Evolutionary conservation across 2,888 invertebrate species (phyloP).

Genomic region (Kryphioiulus occultus): DNA sequence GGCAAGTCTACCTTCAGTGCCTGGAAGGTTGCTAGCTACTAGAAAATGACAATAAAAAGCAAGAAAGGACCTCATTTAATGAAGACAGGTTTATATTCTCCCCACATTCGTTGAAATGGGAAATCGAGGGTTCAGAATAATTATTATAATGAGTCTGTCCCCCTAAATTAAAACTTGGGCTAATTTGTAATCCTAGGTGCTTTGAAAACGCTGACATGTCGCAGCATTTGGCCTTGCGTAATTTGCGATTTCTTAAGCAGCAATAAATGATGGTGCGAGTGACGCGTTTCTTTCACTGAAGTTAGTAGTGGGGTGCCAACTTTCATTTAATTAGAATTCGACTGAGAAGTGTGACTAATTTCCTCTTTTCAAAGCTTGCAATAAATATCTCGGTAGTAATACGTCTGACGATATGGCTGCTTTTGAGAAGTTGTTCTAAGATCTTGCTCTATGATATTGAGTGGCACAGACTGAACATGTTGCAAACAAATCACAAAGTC

Average conservation of each 20-base stretch:
- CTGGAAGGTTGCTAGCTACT: not conserved
- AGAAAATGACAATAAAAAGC: not conserved
- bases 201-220: not conserved
- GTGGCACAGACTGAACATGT: no score
- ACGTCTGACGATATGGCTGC: no score
- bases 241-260: not conserved
- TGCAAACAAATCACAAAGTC: no score
- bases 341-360: not conserved
- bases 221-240: constrained; percentile 15
- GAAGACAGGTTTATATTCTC: not conserved
- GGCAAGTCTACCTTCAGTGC: not conserved
- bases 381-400: not conserved
- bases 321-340: not conserved
- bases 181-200: not conserved
- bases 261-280: not conserved
- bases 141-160: not conserved
- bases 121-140: no score
- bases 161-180: not conserved
- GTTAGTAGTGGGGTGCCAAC: not conserved
- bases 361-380: not conserved
- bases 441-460: no score
- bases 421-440: no score
- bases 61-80: not conserved
- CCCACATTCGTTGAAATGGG: not conserved
- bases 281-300: not conserved